phyloP scores from a whole-genome alignment of 2,888 invertebrate genomes.

The Chironomus riparius region DNA sequence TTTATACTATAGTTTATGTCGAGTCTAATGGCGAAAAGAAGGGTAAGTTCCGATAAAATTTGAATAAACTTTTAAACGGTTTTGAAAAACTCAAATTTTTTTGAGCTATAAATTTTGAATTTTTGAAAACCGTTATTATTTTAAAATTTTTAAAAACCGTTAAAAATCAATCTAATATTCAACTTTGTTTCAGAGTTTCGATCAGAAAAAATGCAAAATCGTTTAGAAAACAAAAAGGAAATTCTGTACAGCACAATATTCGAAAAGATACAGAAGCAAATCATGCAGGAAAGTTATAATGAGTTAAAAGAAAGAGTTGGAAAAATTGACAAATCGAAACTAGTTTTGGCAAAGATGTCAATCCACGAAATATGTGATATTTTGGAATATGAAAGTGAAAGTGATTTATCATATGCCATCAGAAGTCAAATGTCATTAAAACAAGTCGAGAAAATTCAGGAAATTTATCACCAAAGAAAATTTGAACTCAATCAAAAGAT shows the following conservation, averaged over 20 bases:
- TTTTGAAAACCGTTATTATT: constrained; percentile 42
- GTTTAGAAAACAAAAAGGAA: constrained; percentile 42
- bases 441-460: constrained; percentile 39
- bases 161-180: background rate
- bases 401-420: background rate
- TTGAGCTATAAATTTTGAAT: background rate
- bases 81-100: background rate
- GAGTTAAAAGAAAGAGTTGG: constrained; percentile 27
- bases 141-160: constrained; percentile 34
- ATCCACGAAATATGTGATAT: constrained; percentile 43
- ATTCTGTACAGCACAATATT: constrained; percentile 40
- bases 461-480: background rate
- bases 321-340: background rate
- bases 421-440: constrained; percentile 28
- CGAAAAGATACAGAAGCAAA: constrained; percentile 47
- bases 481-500: background rate
- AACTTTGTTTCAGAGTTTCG: constrained; percentile 30
- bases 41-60: constrained; percentile 39
- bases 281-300: constrained; percentile 43
- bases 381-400: constrained; percentile 43
- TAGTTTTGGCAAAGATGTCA: background rate
- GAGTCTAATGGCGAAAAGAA: constrained; percentile 52
- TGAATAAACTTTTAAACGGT: background rate
- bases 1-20: constrained; percentile 62
- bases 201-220: constrained; percentile 40